phyloP scores from a whole-genome alignment of 2,113 vertebrate genomes.

The Spheniscus mendiculus region DNA sequence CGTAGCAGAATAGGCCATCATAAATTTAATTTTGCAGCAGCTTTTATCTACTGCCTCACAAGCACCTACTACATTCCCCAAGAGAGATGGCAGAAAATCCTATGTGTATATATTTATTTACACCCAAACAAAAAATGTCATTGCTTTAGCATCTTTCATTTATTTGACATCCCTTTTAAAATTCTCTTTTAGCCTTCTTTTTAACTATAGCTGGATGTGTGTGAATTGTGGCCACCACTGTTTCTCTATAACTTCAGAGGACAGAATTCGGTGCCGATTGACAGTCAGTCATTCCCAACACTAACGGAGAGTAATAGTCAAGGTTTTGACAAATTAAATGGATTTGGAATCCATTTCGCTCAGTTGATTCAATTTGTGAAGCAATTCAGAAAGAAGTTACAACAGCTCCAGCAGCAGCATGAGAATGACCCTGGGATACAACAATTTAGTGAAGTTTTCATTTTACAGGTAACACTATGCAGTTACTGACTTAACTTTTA shows the following conservation, averaged over 20 bases:
- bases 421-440: fast-evolving
- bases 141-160: background rate
- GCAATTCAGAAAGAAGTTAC: background rate
- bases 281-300: background rate
- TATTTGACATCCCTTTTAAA: background rate
- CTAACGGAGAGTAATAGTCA: background rate
- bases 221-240: background rate
- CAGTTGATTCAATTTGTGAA: background rate
- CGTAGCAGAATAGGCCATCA: background rate
- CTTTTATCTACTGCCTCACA: background rate
- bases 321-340: background rate
- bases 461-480: fast-evolving
- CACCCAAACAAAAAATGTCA: background rate
- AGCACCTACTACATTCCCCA: background rate
- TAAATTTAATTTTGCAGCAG: background rate
- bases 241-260: background rate
- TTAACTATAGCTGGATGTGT: background rate
- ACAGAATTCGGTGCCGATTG: background rate
- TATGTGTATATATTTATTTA: background rate
- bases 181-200: background rate
- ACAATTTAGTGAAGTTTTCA: background rate
- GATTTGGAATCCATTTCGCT: background rate
- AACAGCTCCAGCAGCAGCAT: background rate
- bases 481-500: background rate
- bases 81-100: background rate